Percentiles rank a stretch among this genome's conserved stretches.
Evolutionary conservation across 2,797 vertebrate species (phyloP).

Genomic region (Argyrosomus regius): DNA sequence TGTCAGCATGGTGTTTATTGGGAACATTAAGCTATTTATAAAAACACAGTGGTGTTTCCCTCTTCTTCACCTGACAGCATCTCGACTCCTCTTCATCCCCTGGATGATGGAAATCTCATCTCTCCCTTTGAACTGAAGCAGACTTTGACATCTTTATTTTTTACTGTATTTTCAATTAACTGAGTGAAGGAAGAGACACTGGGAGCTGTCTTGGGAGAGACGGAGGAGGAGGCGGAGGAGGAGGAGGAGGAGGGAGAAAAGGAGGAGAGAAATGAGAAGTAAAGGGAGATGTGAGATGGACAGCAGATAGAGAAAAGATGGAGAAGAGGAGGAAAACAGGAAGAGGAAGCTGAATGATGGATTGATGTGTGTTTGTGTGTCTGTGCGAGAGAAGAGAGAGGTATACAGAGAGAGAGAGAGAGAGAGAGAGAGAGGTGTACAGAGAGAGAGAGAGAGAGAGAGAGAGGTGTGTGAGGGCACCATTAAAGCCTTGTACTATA

Average conservation of each 20-base stretch:
- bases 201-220: slow-evolving; percentile 16
- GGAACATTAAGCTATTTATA: slow-evolving; percentile 61
- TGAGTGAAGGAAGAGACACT: slow-evolving; percentile 26
- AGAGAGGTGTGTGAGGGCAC: slow-evolving; percentile 67
- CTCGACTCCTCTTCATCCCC: slow-evolving; percentile 9
- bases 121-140: slow-evolving; percentile 4
- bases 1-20: slow-evolving; percentile 67
- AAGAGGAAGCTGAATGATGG: slow-evolving; percentile 57
- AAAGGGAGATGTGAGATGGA: slow-evolving; percentile 48
- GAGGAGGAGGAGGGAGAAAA: neutral
- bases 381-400: slow-evolving; percentile 26
- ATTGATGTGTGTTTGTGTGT: slow-evolving; percentile 70
- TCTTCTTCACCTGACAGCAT: slow-evolving; percentile 28
- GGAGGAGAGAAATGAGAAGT: slow-evolving; percentile 27
- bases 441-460: slow-evolving; percentile 42
- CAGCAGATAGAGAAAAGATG: slow-evolving; percentile 47
- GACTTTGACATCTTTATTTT: slow-evolving; percentile 72
- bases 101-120: slow-evolving; percentile 32
- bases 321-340: slow-evolving; percentile 53
- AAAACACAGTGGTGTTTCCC: slow-evolving; percentile 13
- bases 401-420: slow-evolving; percentile 28
- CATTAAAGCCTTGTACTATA: slow-evolving; percentile 82
- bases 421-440: slow-evolving; percentile 35
- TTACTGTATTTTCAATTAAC: slow-evolving; percentile 57
- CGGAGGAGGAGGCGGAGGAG: neutral